Evolutionary conservation across 2,113 vertebrate species (phyloP), one percentile per base, ranked within the genome.

Genomic region (Rhinopomastus cyanomelas): DNA sequence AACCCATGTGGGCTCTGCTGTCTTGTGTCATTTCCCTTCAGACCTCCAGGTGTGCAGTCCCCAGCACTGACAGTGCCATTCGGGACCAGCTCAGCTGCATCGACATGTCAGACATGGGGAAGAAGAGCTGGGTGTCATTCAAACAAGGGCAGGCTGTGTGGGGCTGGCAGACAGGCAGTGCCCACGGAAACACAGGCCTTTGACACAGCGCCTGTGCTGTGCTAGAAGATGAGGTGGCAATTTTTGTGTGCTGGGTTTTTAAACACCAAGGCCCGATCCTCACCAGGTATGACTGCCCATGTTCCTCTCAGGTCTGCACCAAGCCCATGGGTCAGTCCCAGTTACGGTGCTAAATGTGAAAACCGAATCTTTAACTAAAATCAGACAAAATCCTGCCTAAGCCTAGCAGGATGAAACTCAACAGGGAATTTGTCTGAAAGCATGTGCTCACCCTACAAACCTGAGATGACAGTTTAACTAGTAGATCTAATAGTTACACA

Each of bases 61-160:
- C 34, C 23, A 4, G 95, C 91, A 93, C 64, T 9, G 56, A 56
- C 42, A 0, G 25, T 79, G 77, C 85, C 88, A 64, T 49, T 67
- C 3, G 75, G 86, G 76, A 88, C 66, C 11, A 3, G 71, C 88
- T 96, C 94, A 95, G 94, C 95, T 95, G 75, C 92, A 94, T 90
- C 86, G 52, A 65, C 83, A 64, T 60, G 68, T 46, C 67, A 80
- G 93, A 91, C 94, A n/a, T 59, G 57, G 68, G 81, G 85, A 94
- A 92, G 64, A 83, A 68, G 65, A 74, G 74, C 51, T 42, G 65
- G 80, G 66, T 88, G 87, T 86, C 83, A 55, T 85, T 89, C 1
- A 26, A 93, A 94, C 93, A 96, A 95, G 89, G 83, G 48, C 90
- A 91, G 51, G 81, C 89, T 88, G 86, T 85, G 86, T 72, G 46